Percentiles rank a stretch among this genome's conserved stretches.
Evolutionary conservation across 2,797 vertebrate species (phyloP).

Genomic region (Coranthus polyacanthus): DNA sequence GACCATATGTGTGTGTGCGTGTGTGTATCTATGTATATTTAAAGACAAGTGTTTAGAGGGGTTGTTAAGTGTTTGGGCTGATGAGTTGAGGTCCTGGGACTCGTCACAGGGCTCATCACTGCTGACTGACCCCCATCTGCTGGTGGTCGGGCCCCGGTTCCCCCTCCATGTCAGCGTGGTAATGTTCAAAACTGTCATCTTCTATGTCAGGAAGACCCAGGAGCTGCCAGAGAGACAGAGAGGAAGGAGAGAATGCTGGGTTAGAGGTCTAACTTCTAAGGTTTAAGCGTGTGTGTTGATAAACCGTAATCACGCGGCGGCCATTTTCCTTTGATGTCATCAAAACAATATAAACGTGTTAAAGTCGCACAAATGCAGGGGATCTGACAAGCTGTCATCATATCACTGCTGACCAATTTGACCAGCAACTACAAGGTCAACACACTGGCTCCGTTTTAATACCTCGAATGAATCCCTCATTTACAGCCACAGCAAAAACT

Average conservation of each 20-base stretch:
- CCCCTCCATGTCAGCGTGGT: slow-evolving; percentile 96
- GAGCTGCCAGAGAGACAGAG: slow-evolving; percentile 81
- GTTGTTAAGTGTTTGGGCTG: slow-evolving; percentile 53
- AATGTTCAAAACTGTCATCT: slow-evolving; percentile 96
- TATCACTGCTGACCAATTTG: too few relatives aligned
- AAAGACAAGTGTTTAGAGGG: slow-evolving; percentile 28
- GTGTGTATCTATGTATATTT: slow-evolving; percentile 22
- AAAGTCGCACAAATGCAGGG: too few relatives aligned
- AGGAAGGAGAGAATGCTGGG: neutral
- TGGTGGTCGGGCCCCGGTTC: slow-evolving; percentile 97
- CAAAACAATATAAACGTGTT: too few relatives aligned
- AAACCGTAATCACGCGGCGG: too few relatives aligned
- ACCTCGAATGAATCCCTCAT: too few relatives aligned
- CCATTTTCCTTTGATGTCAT: too few relatives aligned
- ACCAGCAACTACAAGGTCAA: too few relatives aligned
- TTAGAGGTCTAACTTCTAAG: too few relatives aligned
- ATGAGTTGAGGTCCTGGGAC: slow-evolving; percentile 51
- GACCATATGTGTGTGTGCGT: slow-evolving; percentile 51
- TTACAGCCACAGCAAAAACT: too few relatives aligned
- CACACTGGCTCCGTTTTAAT: too few relatives aligned
- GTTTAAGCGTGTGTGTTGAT: too few relatives aligned
- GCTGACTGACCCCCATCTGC: slow-evolving; percentile 99
- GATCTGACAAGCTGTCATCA: too few relatives aligned
- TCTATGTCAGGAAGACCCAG: slow-evolving; percentile 97
- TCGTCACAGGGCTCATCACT: slow-evolving; percentile 84